Conservation (phyloP, 2,888 invertebrate genomes). For the Craniophora ligustri region DNA sequence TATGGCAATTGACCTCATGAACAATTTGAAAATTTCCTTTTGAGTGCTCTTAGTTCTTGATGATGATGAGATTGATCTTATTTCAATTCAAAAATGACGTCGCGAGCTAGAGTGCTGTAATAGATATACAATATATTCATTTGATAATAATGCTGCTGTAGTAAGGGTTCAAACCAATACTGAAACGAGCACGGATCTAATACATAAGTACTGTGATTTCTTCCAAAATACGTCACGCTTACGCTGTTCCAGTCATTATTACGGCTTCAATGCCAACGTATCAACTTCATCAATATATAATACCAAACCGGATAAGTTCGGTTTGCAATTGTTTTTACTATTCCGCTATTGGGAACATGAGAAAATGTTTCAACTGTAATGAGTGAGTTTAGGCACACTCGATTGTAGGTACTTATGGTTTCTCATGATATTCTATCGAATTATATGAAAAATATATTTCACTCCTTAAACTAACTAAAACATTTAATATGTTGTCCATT, state of each 20-base stretch:
- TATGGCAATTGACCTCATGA: constrained; percentile 9
- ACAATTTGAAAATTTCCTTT: constrained; percentile 25
- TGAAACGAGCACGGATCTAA: too few species aligned
- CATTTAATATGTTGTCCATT: background rate
- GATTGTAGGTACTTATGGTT: constrained; percentile 20
- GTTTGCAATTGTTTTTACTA: too few species aligned
- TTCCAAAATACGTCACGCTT: background rate
- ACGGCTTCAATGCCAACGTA: constrained; percentile 3
- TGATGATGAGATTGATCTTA: background rate
- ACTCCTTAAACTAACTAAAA: constrained; percentile 1
- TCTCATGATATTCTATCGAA: constrained; percentile 9
- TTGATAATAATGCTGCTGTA: too few species aligned
- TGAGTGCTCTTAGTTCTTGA: background rate
- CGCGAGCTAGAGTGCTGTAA: too few species aligned
- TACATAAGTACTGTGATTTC: too few species aligned
- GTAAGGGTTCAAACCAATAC: too few species aligned
- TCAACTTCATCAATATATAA: too few species aligned
- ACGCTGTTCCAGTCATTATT: background rate
- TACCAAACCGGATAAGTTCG: too few species aligned
- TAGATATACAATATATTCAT: too few species aligned
- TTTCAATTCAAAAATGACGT: too few species aligned
- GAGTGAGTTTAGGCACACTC: constrained; percentile 29
- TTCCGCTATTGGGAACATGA: constrained; percentile 14
- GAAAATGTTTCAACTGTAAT: constrained; percentile 18
- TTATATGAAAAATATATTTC: constrained; percentile 16